Evolutionary conservation across 2,888 invertebrate species (phyloP), one percentile per base, ranked within the genome.

Genomic region (Zootermopsis nevadensis): DNA sequence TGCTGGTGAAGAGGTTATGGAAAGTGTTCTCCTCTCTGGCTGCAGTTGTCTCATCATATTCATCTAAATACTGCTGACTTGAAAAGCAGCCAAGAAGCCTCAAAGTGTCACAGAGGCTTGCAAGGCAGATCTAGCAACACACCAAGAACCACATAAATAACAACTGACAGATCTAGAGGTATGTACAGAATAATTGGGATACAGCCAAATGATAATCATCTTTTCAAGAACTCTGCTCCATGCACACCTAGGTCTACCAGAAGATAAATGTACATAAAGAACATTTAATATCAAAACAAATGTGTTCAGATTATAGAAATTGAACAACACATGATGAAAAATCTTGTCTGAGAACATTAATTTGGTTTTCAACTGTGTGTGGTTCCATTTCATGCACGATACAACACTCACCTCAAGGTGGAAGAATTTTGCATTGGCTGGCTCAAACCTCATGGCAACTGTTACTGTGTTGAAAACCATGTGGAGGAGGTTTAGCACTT

Each of bases 381-480:
- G 48, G 15, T 48, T 48, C 19, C 48, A 48, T 19, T 19, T 48
- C 3, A 48, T 12, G 48, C 4, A 19, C 4, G 19, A 48, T 48
- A 19, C 48, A 48, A 48, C 48, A 48, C 88, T 88, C 87, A 95
- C 96, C 93, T 99, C 99, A 86, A 97, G 95, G 88, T 98, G 95
- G 91, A 99, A 99, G 91, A 98, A 98, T 89, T 98, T 98, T 0
- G 99, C 99, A 89, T 99, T 99, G 0, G 99, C 99, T 1, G 99
- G 99, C 89, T 99, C 99, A 89, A 98, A 99, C 86, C 99, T 92
- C 99, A 99, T 99, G 2, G 99, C 98, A 0, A 98, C 97, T 84
- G 97, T 97, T 86, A 99, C 93, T 0, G 98, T 98, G 88, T 97
- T 97, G 90, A 99, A 98, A 19, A 98, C 97, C 83, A 97, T 94